Percentiles rank a stretch among this genome's conserved stretches.
phyloP scores from a whole-genome alignment of 1,140 invertebrate species.

The Ctenoplectra terminalis region DNA sequence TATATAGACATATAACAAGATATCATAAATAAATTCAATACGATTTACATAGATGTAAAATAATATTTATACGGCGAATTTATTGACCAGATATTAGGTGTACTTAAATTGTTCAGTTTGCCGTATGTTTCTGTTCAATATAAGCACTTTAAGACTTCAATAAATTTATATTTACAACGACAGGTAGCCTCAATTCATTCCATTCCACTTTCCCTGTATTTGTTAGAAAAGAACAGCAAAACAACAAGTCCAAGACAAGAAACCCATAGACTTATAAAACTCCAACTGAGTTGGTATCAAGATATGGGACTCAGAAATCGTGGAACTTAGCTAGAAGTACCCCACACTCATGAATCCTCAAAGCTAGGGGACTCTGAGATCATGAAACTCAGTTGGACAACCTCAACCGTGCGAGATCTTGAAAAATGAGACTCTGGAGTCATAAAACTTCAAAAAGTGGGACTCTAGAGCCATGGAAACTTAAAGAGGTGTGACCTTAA shows the following conservation, averaged over 20 bases:
- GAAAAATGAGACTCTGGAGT: too few species aligned
- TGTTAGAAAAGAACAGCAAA: not conserved
- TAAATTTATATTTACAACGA: conserved; percentile 73
- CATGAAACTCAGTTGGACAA: too few species aligned
- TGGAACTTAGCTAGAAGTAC: too few species aligned
- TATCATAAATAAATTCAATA: conserved; percentile 4
- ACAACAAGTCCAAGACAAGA: not conserved
- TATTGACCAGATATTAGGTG: conserved; percentile 45
- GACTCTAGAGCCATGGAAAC: too few species aligned
- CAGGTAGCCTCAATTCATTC: not conserved
- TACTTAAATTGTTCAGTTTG: conserved; percentile 43
- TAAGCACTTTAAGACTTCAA: conserved; percentile 68
- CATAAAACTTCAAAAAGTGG: too few species aligned
- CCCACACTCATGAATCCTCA: too few species aligned
- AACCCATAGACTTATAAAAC: too few species aligned
- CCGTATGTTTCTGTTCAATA: conserved; percentile 48
- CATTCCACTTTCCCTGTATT: not conserved
- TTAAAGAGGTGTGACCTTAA: too few species aligned
- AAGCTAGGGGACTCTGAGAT: too few species aligned
- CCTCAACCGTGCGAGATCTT: too few species aligned
- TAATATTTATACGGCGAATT: conserved; percentile 48
- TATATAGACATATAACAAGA: conserved; percentile 23
- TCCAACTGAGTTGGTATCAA: too few species aligned
- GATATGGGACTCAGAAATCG: too few species aligned
- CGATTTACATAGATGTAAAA: conserved; percentile 45